phyloP scores from a whole-genome alignment of 2,797 vertebrate species.

The Nannoperca obscura region DNA sequence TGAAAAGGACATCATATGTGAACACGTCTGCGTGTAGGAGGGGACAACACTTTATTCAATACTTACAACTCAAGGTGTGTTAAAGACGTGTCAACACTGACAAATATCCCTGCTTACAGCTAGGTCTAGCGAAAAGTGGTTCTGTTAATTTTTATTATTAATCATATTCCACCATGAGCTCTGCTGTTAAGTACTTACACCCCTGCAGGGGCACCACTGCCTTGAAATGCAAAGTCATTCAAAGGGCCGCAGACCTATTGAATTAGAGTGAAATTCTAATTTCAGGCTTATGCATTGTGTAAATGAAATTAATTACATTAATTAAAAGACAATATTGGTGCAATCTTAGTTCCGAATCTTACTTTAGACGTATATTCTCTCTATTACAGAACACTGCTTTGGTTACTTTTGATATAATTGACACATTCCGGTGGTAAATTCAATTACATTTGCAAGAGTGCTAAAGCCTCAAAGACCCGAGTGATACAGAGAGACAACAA shows the following conservation, averaged over 20 bases:
- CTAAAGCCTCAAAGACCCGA: not conserved
- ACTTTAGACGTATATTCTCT: not conserved
- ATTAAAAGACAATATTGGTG: not conserved
- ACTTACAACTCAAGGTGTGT: conserved; percentile 19
- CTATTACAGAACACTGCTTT: not conserved
- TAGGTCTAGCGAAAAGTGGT: not conserved
- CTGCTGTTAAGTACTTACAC: not conserved
- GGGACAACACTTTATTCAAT: not conserved
- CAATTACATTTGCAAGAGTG: not conserved
- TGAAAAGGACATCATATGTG: conserved; percentile 2
- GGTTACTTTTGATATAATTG: conserved; percentile 1
- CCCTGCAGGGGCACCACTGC: not conserved
- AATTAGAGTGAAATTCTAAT: not conserved
- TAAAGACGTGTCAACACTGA: conserved; percentile 28
- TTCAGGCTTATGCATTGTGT: too few species aligned
- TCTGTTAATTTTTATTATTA: not conserved
- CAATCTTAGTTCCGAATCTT: not conserved
- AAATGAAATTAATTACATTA: too few species aligned
- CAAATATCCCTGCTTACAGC: conserved; percentile 9
- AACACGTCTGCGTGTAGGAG: not conserved
- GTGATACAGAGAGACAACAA: not conserved
- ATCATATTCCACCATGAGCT: not conserved
- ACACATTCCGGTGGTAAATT: not conserved
- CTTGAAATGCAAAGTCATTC: not conserved
- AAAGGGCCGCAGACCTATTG: not conserved